phyloP scores from a whole-genome alignment of 2,113 vertebrate genomes.

The Rhynchomys soricoides region DNA sequence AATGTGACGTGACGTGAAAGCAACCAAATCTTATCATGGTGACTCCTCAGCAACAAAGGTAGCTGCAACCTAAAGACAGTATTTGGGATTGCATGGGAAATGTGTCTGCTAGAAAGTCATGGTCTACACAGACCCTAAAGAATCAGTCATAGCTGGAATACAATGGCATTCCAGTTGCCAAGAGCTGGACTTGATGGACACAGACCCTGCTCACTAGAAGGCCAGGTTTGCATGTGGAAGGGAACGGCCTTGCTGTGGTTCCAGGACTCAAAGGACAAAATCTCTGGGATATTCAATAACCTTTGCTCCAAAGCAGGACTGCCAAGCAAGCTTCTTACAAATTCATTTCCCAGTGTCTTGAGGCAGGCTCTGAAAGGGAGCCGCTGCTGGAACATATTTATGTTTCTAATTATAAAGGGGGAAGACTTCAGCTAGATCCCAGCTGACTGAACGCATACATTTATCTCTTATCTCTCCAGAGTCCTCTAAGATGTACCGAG shows the following conservation, averaged over 20 bases:
- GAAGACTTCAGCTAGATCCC: slow-evolving; percentile 43
- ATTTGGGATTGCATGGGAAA: slow-evolving; percentile 28
- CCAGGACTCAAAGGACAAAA: neutral
- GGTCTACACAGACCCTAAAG: neutral
- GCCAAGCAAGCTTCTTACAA: neutral
- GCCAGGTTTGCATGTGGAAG: neutral
- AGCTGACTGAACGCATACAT: neutral
- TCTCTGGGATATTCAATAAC: neutral
- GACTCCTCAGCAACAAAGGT: neutral
- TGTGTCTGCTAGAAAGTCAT: neutral
- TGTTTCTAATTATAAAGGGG: slow-evolving; percentile 32
- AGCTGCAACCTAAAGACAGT: neutral
- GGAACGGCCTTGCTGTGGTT: neutral
- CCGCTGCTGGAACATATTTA: neutral
- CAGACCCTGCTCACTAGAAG: neutral
- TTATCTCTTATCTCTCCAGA: slow-evolving; percentile 18
- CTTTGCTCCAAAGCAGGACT: slow-evolving; percentile 10
- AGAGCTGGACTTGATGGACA: neutral
- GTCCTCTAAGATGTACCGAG: neutral
- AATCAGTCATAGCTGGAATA: neutral
- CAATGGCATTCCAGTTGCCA: neutral
- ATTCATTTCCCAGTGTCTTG: neutral
- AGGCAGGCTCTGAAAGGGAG: neutral
- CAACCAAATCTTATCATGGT: neutral
- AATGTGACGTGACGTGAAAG: neutral